Evolutionary conservation across 2,888 invertebrate species (phyloP).

Genomic region (Ochlodes sylvanus): DNA sequence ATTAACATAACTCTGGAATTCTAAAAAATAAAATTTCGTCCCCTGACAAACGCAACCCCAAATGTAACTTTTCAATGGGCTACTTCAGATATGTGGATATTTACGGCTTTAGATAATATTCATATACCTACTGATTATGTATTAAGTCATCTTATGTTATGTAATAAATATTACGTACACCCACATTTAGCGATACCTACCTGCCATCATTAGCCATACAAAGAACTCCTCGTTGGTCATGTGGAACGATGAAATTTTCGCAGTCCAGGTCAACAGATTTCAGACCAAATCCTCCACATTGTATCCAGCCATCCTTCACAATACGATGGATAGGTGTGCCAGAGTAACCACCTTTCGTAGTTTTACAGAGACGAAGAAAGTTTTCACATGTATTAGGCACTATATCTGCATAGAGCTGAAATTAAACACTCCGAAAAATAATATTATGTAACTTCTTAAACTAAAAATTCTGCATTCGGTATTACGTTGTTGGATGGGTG

Average conservation of each 20-base stretch:
- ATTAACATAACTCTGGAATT: too few species aligned
- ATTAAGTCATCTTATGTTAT: too few species aligned
- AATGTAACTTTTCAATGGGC: too few species aligned
- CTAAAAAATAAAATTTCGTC: too few species aligned
- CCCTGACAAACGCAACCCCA: too few species aligned
- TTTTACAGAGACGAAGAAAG: conserved; percentile 83
- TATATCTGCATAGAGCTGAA: conserved; percentile 85
- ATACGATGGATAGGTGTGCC: conserved; percentile 87
- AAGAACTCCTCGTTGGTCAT: conserved; percentile 88
- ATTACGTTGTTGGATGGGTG: too few species aligned
- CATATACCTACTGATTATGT: too few species aligned
- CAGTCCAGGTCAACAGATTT: conserved; percentile 77
- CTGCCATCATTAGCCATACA: conserved; percentile 89
- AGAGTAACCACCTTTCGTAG: conserved; percentile 75
- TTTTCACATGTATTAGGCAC: conserved; percentile 85
- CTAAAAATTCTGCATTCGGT: background rate
- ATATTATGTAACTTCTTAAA: too few species aligned
- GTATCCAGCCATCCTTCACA: conserved; percentile 89
- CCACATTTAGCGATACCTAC: conserved; percentile 49
- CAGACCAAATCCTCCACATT: conserved; percentile 85
- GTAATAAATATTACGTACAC: too few species aligned
- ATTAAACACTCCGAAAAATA: conserved; percentile 13
- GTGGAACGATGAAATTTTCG: conserved; percentile 88
- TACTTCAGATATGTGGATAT: too few species aligned
- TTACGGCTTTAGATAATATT: too few species aligned